phyloP scores from a whole-genome alignment of 2,113 vertebrate genomes.

The Perccottus glenii region DNA sequence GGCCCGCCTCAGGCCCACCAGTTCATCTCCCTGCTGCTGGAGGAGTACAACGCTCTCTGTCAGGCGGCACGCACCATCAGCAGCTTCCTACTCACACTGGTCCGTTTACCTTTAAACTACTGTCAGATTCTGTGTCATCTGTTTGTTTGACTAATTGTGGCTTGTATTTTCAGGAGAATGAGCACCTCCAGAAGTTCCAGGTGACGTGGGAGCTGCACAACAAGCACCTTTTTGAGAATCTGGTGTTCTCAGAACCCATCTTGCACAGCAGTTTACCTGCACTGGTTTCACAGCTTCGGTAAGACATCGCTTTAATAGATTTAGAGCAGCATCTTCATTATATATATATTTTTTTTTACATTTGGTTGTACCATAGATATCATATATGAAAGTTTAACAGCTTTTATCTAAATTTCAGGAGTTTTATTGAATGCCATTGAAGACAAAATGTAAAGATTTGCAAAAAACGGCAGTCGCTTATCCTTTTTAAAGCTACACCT shows the following conservation, averaged over 20 bases:
- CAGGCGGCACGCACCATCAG: constrained; percentile 96
- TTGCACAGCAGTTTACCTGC: constrained; percentile 92
- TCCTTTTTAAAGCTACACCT: no score
- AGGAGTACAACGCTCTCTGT: constrained; percentile 94
- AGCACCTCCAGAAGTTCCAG: constrained; percentile 97
- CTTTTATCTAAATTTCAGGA: no score
- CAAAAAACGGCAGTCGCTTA: no score
- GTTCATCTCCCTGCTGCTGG: constrained; percentile 94
- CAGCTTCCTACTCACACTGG: constrained; percentile 95
- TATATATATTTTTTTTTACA: no score
- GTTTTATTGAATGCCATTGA: no score
- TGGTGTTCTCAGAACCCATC: constrained; percentile 96
- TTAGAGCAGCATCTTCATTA: not conserved
- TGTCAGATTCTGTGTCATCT: not conserved
- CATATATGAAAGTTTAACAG: no score
- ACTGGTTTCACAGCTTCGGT: constrained; percentile 93
- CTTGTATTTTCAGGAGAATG: constrained; percentile 84
- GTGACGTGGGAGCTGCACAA: constrained; percentile 99
- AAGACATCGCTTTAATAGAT: constrained; percentile 39
- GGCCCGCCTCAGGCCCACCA: constrained; percentile 94
- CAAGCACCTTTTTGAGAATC: constrained; percentile 97
- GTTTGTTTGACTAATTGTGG: not conserved
- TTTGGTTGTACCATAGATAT: no score
- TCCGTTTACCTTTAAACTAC: constrained; percentile 65
- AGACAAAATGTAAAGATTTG: no score